A percentile compares a stretch with the other conserved stretches of the same genome.
These are phyloP conservation scores for Oriolus oriolus DNA, from an alignment of 2,113 vertebrate species.

Conservation along the genomic window DNA sequence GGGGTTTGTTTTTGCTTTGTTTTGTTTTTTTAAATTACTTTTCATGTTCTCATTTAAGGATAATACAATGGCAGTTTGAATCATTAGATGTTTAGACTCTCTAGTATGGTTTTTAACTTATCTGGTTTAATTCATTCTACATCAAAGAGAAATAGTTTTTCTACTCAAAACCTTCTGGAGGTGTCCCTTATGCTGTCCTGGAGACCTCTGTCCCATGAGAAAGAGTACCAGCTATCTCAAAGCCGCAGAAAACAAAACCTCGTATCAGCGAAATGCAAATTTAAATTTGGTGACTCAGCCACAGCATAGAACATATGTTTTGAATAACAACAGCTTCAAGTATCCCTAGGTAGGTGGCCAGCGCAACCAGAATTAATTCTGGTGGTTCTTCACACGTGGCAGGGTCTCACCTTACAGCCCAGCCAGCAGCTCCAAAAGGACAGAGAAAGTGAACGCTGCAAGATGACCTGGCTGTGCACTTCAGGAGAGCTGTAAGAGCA, in stretches of 20 bases:
- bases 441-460: background rate
- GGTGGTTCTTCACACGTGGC: background rate
- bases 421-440: background rate
- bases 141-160: background rate
- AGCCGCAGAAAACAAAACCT: background rate
- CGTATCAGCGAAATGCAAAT: background rate
- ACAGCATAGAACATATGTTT: background rate
- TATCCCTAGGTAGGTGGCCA: background rate
- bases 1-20: fast-evolving
- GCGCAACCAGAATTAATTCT: background rate
- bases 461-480: background rate
- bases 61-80: background rate
- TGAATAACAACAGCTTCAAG: background rate
- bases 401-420: background rate
- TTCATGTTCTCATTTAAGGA: background rate
- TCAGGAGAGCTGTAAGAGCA: background rate
- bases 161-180: background rate
- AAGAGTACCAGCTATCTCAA: background rate
- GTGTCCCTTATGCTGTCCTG: background rate
- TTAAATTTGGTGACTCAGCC: background rate
- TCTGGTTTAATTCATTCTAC: background rate
- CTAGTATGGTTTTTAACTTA: background rate
- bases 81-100: background rate
- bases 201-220: background rate
- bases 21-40: background rate